These are phyloP conservation scores for Luscinia megarhynchos DNA, from an alignment of 2,797 vertebrate genomes.

Conservation along the genomic window DNA sequence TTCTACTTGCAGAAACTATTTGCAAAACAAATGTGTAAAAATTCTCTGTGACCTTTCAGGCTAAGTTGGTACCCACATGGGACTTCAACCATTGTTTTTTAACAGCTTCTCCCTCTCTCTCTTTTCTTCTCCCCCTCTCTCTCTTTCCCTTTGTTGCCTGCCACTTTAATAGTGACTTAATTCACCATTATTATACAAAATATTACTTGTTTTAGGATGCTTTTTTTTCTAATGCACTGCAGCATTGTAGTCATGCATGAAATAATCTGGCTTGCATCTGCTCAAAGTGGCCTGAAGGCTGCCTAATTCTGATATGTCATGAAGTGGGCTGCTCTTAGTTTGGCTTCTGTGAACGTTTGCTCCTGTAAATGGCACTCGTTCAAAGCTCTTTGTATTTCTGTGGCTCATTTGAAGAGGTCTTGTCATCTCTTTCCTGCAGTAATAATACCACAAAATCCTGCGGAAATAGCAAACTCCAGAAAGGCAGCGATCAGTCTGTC, in stretches of 20 bases:
- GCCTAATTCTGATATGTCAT: constrained; percentile 67
- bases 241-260: constrained; percentile 63
- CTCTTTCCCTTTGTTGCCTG: constrained; percentile 52
- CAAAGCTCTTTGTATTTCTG: constrained; percentile 59
- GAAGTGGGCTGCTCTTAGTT: constrained; percentile 65
- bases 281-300: constrained; percentile 58
- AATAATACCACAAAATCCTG: constrained; percentile 18
- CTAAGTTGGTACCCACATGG: constrained; percentile 54
- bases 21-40: constrained; percentile 60
- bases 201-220: constrained; percentile 53
- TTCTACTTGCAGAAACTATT: constrained; percentile 51
- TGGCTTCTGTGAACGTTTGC: constrained; percentile 74
- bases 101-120: constrained; percentile 59
- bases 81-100: constrained; percentile 55
- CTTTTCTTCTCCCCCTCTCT: constrained; percentile 17
- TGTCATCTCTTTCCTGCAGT: constrained; percentile 42
- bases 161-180: constrained; percentile 61
- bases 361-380: constrained; percentile 66
- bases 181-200: constrained; percentile 51
- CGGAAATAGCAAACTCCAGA: neutral
- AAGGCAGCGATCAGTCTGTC: neutral
- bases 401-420: constrained; percentile 51
- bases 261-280: constrained; percentile 69
- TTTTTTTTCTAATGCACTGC: constrained; percentile 67
- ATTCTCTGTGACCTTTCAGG: constrained; percentile 48